Conservation (phyloP, 2,888 invertebrate species). For the Petrolisthes cinctipes region DNA sequence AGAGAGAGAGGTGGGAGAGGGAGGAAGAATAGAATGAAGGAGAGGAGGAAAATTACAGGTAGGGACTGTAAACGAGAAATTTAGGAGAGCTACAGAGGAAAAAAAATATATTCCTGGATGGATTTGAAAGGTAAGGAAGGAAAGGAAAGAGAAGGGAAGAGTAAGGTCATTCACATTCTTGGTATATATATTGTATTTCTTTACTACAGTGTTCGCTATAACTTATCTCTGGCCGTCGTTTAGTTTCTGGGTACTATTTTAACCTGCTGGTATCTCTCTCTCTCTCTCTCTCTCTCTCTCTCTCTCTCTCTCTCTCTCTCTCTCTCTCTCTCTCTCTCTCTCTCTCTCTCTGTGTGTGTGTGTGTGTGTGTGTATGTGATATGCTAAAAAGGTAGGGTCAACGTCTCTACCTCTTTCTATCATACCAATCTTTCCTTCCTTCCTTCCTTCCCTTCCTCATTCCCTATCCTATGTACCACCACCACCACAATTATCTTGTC, state of each 20-base stretch:
- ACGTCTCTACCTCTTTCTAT: background rate
- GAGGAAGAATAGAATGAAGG: background rate
- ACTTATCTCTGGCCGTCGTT: too few species aligned
- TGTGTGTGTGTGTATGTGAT: background rate
- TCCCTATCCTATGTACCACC: background rate
- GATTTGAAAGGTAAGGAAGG: background rate
- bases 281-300: background rate
- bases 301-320: background rate
- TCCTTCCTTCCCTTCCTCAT: background rate
- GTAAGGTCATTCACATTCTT: background rate
- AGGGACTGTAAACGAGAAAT: background rate
- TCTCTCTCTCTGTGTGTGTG: conserved; percentile 6
- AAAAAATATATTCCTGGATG: background rate
- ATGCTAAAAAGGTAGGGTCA: background rate
- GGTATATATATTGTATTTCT: background rate
- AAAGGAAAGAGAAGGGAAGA: background rate
- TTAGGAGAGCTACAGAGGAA: background rate
- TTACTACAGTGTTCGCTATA: too few species aligned
- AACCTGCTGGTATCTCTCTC: background rate
- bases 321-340: conserved; percentile 20
- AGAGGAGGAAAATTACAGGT: background rate
- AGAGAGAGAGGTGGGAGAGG: background rate
- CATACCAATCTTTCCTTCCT: background rate
- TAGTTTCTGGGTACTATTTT: background rate
- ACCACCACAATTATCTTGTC: background rate